These are phyloP conservation scores for Karalla daura DNA, from an alignment of 2,797 vertebrate genomes.

Conservation along the genomic window DNA sequence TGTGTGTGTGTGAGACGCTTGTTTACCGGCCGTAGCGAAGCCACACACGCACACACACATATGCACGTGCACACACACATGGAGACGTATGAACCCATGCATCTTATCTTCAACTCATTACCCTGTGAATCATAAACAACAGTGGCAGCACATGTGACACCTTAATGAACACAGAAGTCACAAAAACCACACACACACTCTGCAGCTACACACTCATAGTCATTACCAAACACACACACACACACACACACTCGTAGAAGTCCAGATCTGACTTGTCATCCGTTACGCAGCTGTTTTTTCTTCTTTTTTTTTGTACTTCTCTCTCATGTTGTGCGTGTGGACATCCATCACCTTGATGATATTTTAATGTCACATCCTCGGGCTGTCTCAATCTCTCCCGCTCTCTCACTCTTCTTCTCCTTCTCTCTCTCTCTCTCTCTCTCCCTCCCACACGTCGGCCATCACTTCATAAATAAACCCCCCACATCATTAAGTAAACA, in stretches of 20 bases:
- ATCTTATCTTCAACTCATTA: conserved; percentile 71
- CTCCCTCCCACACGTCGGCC: conserved; percentile 61
- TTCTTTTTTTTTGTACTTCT: conserved; percentile 69
- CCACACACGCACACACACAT: conserved; percentile 2
- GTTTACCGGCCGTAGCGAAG: conserved; percentile 9
- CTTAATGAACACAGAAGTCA: conserved; percentile 67
- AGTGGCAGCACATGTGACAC: conserved; percentile 58
- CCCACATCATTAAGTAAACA: conserved; percentile 84
- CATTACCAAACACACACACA: conserved; percentile 51
- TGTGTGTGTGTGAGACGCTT: neutral
- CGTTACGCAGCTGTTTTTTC: conserved; percentile 70
- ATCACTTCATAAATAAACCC: conserved; percentile 83
- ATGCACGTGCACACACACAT: conserved; percentile 6
- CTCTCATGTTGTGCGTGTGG: conserved; percentile 73
- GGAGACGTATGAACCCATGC: conserved; percentile 29
- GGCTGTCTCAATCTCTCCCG: conserved; percentile 70
- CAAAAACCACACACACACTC: conserved; percentile 26
- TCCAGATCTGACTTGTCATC: conserved; percentile 70
- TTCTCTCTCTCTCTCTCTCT: conserved; percentile 25
- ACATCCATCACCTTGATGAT: conserved; percentile 84
- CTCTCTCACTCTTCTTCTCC: conserved; percentile 36
- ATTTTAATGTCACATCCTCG: conserved; percentile 83
- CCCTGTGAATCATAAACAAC: conserved; percentile 63
- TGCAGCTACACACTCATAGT: conserved; percentile 30
- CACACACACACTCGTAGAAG: conserved; percentile 32